Base-by-base conservation (phyloP, 1,140 invertebrate genomes). In the Polypedilum vanderplanki region DNA sequence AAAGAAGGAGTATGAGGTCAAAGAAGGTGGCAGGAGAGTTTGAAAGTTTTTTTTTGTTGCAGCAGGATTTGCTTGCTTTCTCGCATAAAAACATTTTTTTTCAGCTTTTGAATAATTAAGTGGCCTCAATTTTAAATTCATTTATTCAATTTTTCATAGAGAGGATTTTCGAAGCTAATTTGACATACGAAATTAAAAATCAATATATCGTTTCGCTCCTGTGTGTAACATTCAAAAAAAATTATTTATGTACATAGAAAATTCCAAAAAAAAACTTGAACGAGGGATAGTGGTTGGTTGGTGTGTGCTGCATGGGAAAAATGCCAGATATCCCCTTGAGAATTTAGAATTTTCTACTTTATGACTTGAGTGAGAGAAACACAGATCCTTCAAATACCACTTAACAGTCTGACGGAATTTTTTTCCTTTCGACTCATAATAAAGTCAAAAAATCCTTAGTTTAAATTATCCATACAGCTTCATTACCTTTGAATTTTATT, bases 371-470 rank as follows among this genome's bases (percentile, higher is more conserved):
- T 57, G 46, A 57, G n/a, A 15, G 46, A 15, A 57, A 15, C 1
- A n/a, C 4, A 57, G 46, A 57, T 57, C 46, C 46, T 57, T 57
- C 46, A 57, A 57, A 57, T 15, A 57, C 46, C 46, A 57, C 46
- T 57, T 57, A 57, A 57, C 46, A 18, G 65, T 70, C 65, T 70
- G 65, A 70, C 17, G 65, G 65, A 70, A 70, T 70, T 70, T 70
- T 67, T 17, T 67, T 17, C 17, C 17, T 70, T 12, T 70, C 18
- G 18, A 20, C 18, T n/a, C n/a, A n/a, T n/a, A 70, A 8, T 70
- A 9, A 1, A 33, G 24, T 33, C 5, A 33, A 33, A 33, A 33
- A 33, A 33, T 33, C 24, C 24, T 33, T 33, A 1, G 1, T 33
- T 3, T 33, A 5, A 33, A 5, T 33, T 33, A 33, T 33, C 24